Base-by-base conservation (phyloP, 2,888 invertebrate species). In the Epistrophella euchroma region DNA sequence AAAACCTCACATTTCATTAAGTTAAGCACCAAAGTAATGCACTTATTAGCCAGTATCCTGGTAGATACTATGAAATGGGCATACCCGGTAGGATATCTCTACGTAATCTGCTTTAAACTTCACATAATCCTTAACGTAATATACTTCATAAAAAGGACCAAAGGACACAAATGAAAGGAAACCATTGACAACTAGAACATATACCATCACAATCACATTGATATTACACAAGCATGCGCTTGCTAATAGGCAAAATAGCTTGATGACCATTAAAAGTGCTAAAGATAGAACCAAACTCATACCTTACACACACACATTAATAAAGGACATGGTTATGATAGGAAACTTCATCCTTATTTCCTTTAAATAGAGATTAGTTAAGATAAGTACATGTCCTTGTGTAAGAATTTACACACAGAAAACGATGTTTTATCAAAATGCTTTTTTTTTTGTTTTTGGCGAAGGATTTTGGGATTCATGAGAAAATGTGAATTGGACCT, bases 51-150 rank as follows among this genome's bases (percentile, higher is more conserved):
- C 4, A 52, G n/a, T 32, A 32, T 32, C 7, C 28, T 55, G 32
- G 4, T 17, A 10, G 9, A 10, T n/a, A 1, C 9, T 28, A 15
- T 22, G 22, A 28, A 55, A 7, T n/a, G 10, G 2, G 0, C 4
- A 15, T 2, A 17, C 17, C 10, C 17, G 10, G 4, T 17, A 17
- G 17, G 17, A 17, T 35, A 6, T 35, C 32, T 17, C 35, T 11
- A 2, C 5, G 0, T 17, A 56, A 56, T 56, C 32, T 56, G 17
- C 5, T n/a, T n/a, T 11, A 17, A 56, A 56, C 17, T 35, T 56
- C n/a, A 56, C 6, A 35, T 56, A 56, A 35, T 56, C 56, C 56
- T 35, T 56, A 19, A 55, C 32, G n/a, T 17, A n/a, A 28, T 15
- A 52, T 55, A 55, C 50, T 13, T 15, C 4, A 50, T 22, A 50